Conservation (phyloP, 2,797 vertebrate species). For the Lithobates pipiens region DNA sequence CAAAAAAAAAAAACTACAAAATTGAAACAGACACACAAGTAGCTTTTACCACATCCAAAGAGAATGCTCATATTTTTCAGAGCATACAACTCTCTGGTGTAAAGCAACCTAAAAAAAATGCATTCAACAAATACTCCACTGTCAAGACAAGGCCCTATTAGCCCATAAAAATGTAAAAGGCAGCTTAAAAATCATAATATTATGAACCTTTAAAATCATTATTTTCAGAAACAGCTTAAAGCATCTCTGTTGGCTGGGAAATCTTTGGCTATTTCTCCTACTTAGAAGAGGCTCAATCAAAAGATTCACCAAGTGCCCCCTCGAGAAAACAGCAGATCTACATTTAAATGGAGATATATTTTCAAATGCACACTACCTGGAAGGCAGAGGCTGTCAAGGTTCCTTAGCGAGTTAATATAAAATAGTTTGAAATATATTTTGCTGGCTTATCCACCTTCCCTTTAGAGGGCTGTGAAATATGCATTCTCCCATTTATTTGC, state of each 20-base stretch:
- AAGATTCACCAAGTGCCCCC: conserved; percentile 77
- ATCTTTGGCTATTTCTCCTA: conserved; percentile 76
- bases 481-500: conserved; percentile 55
- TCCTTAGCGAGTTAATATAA: conserved; percentile 72
- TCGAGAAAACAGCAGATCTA: conserved; percentile 79
- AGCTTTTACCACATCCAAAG: neutral
- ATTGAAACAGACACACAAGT: too few relatives aligned
- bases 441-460: conserved; percentile 61
- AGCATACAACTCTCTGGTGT: conserved; percentile 1
- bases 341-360: conserved; percentile 81
- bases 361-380: conserved; percentile 74
- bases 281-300: conserved; percentile 71
- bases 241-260: conserved; percentile 72
- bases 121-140: neutral
- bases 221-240: conserved; percentile 73
- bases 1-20: too few relatives aligned
- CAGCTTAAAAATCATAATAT: conserved; percentile 70
- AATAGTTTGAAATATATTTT: conserved; percentile 71
- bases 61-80: neutral
- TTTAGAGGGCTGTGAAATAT: conserved; percentile 53
- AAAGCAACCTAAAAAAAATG: neutral
- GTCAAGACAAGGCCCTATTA: conserved; percentile 29
- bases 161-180: conserved; percentile 69
- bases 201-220: conserved; percentile 70
- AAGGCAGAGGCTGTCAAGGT: conserved; percentile 76